Base-by-base conservation (phyloP, 2,797 vertebrate genomes). In the Pachyuromys duprasi region DNA sequence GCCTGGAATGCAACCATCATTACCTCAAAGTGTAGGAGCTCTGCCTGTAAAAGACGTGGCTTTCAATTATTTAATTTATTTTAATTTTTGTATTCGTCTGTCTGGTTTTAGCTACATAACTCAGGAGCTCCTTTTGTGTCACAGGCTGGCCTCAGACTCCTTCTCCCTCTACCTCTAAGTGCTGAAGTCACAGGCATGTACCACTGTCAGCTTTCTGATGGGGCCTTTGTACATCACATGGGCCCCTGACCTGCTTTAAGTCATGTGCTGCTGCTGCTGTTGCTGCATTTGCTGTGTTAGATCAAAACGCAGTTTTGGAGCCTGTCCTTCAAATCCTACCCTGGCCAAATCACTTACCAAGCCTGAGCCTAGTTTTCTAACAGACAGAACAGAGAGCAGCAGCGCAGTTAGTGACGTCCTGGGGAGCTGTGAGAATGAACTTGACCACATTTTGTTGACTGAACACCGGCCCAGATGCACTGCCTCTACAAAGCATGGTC, bases 351-450 rank as follows among this genome's bases (percentile, higher is more conserved):
- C 89, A 26, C 31, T 74, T 65, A 12, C n/a, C 39, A 33, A 11
- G 26, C 60, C 86, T 55, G 63, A 86, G 90, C 70, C 74, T 81
- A 8, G 45, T 89, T 95, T 94, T 80, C 33, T 4, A 45, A 75
- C 72, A 45, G n/a, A 24, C 36, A 12, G 12, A 60, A 55, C 62
- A 6, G 75, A 72, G 3, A 53, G 55, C 39, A 62, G 18, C 3
- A 8, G 70, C n/a, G 31, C 72, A 2, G 0, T 53, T n/a, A 42
- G 72, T 39, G 26, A 8, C 20, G 69, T 78, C 80, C 8, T 33
- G 63, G 22, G 57, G 39, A 5, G 12, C 57, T 42, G 67, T 49
- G 89, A 62, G 49, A 26, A 39, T 60, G 82, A 83, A 4, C 63
- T 3, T 18, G 1, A 4, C 5, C 5, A 31, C 20, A 39, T 42